These are phyloP conservation scores for Oreochromis aureus DNA, from an alignment of 2,113 vertebrate species.

Conservation along the genomic window DNA sequence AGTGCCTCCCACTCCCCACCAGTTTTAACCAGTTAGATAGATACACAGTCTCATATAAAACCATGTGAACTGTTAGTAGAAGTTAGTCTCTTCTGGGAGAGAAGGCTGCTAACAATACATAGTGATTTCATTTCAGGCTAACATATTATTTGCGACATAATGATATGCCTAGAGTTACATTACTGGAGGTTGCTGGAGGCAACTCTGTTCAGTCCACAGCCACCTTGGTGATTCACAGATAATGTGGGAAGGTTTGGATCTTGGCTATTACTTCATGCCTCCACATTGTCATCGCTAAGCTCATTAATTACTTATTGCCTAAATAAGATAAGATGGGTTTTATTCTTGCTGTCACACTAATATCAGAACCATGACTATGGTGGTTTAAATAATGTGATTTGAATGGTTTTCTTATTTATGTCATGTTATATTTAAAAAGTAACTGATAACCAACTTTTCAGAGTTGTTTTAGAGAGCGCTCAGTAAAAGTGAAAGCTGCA, in stretches of 20 bases:
- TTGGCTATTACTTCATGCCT: neutral
- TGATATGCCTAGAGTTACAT: neutral
- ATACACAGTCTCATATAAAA: neutral
- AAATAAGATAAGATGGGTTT: neutral
- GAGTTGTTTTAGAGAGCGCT: neutral
- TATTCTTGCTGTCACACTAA: neutral
- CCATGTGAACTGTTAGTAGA: neutral
- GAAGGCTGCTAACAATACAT: neutral
- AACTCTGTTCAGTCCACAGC: neutral
- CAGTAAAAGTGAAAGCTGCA: neutral
- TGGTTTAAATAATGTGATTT: neutral
- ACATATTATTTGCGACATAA: neutral
- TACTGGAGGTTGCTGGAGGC: neutral
- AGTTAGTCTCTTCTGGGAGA: neutral
- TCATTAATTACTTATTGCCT: too few relatives aligned
- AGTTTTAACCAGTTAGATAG: neutral
- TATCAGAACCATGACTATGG: neutral
- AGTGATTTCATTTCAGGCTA: neutral
- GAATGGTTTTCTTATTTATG: neutral
- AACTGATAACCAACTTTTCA: neutral
- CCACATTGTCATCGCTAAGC: too few relatives aligned
- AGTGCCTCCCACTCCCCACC: neutral
- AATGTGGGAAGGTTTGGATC: neutral
- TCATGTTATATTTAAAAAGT: neutral
- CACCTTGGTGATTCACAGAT: neutral